Evolutionary conservation across 1,140 invertebrate genomes (phyloP), one percentile per base, ranked within the genome.

Genomic region (Magallana gigas): DNA sequence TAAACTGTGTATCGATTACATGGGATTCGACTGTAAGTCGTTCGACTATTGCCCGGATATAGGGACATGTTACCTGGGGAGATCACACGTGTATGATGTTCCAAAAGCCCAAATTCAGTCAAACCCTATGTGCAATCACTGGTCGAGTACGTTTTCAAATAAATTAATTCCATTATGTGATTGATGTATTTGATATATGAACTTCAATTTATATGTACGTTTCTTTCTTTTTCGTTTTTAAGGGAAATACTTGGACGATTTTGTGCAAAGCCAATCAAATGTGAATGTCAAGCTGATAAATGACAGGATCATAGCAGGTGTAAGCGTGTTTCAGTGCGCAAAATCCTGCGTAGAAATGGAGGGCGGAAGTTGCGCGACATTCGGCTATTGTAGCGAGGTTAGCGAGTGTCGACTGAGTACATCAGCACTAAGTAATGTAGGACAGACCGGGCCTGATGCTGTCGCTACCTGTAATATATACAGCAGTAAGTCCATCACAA

Each of bases 31-130:
- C 11, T 93, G 92, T 86, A 92, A 92, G 81, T 93, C 92, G 0
- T 93, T 93, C 76, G 92, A 93, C 60, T 93, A 88, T 83, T 93
- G 92, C 86, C 90, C 90, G 8, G 87, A 91, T 76, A 91, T 93
- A 59, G 88, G 88, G 12, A 91, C 92, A 11, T 93, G 92, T 80
- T 92, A 90, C 62, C 89, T 93, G 29, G 91, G 92, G 12, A 89
- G 85, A 64, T 90, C 87, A 3, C 92, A 93, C 29, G 90, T 88
- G 48, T 91, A 89, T 83, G 92, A 93, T 87, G 86, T 90, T 4
- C 92, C 92, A 29, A 88, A 90, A 62, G 60, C 89, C 23, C 85
- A 91, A 16, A 89, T 92, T 29, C 86, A 91, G 64, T 85, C 87
- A n/a, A 87, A 88, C 0, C 90, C 91, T 4, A 86, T 89, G 83